These are phyloP conservation scores for Corbicula japonica DNA, from an alignment of 2,888 invertebrate species.

Conservation along the genomic window DNA sequence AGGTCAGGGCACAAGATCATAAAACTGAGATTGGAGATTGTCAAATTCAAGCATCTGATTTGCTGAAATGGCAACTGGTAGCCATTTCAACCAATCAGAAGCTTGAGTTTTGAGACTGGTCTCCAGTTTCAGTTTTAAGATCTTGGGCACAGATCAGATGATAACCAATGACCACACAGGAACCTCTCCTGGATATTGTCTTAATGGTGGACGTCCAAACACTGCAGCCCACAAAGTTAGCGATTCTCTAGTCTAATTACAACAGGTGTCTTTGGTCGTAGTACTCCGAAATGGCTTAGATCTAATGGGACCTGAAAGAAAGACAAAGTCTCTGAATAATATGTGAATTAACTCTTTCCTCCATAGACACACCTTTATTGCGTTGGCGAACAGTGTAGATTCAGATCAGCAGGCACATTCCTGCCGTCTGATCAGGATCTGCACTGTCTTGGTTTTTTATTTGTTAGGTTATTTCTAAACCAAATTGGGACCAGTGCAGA, in stretches of 20 bases:
- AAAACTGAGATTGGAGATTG: too few relatives aligned
- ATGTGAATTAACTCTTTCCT: neutral
- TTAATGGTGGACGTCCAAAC: too few relatives aligned
- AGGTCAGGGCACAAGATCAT: too few relatives aligned
- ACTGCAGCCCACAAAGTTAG: conserved; percentile 26
- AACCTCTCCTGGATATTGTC: too few relatives aligned
- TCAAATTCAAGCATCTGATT: too few relatives aligned
- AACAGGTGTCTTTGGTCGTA: conserved; percentile 47
- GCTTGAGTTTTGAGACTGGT: too few relatives aligned
- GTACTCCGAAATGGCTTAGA: conserved; percentile 29
- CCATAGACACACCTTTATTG: neutral
- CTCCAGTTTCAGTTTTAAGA: too few relatives aligned
- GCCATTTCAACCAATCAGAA: too few relatives aligned
- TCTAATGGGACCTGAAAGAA: conserved; percentile 42
- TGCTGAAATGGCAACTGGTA: too few relatives aligned
- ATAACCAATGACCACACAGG: too few relatives aligned
- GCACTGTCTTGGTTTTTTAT: neutral
- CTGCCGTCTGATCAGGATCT: neutral
- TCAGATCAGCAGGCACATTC: neutral
- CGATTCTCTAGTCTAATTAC: conserved; percentile 29
- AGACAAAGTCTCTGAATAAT: neutral
- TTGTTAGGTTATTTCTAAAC: neutral
- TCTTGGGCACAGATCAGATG: too few relatives aligned
- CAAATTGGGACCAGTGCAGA: neutral
- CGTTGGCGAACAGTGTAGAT: neutral